Evolutionary conservation across 2,888 invertebrate species (phyloP).

Genomic region (Cacoxenus indagator): DNA sequence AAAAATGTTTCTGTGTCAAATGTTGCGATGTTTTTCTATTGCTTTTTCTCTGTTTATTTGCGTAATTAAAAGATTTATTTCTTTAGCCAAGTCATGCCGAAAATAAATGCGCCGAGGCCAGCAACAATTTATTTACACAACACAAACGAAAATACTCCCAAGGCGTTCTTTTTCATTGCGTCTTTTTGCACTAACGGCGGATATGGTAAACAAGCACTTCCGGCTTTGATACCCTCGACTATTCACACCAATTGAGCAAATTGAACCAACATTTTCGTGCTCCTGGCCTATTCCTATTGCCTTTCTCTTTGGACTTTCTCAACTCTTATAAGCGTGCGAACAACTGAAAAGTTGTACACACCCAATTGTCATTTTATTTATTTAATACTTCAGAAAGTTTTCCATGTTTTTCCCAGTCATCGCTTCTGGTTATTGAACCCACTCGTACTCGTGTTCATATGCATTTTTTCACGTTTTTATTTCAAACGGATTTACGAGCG

Average conservation of each 20-base stretch:
- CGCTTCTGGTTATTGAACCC: slow-evolving; percentile 23
- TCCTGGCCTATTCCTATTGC: too few relatives aligned
- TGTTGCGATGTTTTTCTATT: too few relatives aligned
- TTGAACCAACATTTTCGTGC: neutral
- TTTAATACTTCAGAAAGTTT: neutral
- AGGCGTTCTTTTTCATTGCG: neutral
- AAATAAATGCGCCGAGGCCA: neutral
- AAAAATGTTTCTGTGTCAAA: neutral
- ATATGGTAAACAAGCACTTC: slow-evolving; percentile 31
- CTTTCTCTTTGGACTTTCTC: too few relatives aligned
- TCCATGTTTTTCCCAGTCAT: slow-evolving; percentile 31
- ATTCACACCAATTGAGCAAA: neutral
- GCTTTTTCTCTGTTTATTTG: neutral
- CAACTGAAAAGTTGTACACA: neutral
- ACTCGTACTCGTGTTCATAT: slow-evolving; percentile 25
- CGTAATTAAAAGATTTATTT: neutral
- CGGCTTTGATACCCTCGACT: slow-evolving; percentile 2
- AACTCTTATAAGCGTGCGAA: neutral
- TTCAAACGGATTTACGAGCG: neutral
- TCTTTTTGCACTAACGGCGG: slow-evolving; percentile 18
- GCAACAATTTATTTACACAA: neutral
- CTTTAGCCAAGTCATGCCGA: neutral
- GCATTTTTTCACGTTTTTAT: neutral
- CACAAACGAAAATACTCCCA: neutral
- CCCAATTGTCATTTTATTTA: neutral